Evolutionary conservation across 2,113 vertebrate species (phyloP).

Genomic region (Laticauda colubrina): DNA sequence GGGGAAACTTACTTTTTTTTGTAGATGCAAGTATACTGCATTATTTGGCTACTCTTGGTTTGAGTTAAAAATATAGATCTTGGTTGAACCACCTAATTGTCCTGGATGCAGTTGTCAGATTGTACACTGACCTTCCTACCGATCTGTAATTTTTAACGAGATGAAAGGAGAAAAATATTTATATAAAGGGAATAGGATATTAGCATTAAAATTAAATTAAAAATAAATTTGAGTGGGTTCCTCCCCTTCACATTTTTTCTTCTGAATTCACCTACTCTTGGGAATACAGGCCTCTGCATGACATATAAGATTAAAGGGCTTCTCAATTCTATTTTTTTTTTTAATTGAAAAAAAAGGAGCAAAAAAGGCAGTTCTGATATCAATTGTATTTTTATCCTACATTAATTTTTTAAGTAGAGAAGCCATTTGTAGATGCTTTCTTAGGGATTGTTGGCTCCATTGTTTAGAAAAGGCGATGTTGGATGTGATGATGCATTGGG

Average conservation of each 20-base stretch:
- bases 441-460: neutral
- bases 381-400: neutral
- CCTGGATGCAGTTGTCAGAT: neutral
- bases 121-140: neutral
- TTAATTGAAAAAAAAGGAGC: neutral
- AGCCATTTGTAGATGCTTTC: rapidly evolving
- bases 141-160: neutral
- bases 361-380: neutral
- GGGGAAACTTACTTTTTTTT: neutral
- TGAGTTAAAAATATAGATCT: neutral
- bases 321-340: neutral
- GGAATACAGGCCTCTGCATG: neutral
- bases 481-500: neutral
- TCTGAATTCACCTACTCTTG: neutral
- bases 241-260: neutral
- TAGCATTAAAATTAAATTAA: neutral
- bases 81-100: neutral
- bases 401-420: neutral
- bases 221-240: neutral
- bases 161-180: neutral
- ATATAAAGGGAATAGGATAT: neutral
- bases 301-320: neutral
- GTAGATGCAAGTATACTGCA: neutral
- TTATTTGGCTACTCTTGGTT: neutral
- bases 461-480: neutral